phyloP scores from a whole-genome alignment of 2,888 invertebrate species.

The Vandiemenella viatica region DNA sequence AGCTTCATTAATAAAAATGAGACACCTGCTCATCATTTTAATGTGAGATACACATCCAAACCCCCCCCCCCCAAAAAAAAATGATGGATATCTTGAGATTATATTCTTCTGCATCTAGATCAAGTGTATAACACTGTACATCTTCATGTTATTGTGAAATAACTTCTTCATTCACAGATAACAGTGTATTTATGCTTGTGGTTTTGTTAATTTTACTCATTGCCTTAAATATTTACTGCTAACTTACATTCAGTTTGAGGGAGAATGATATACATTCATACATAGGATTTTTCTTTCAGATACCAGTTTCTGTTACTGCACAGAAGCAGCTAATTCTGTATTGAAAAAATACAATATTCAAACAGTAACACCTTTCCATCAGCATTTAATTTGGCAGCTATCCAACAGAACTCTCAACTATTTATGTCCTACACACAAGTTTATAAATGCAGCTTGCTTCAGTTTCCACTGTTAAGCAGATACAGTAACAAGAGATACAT shows the following conservation, averaged over 20 bases:
- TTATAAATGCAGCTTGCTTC: too few relatives aligned
- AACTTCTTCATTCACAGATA: not conserved
- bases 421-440: slow-evolving; percentile 56
- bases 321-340: slow-evolving; percentile 45
- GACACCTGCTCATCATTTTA: too few relatives aligned
- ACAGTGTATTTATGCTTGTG: not conserved
- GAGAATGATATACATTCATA: too few relatives aligned
- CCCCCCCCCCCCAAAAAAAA: too few relatives aligned
- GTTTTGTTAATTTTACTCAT: not conserved
- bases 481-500: too few relatives aligned
- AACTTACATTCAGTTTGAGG: not conserved
- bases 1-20: too few relatives aligned
- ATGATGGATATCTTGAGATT: too few relatives aligned
- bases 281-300: slow-evolving; percentile 34
- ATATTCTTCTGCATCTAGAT: too few relatives aligned
- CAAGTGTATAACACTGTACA: too few relatives aligned
- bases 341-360: slow-evolving; percentile 56
- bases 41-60: too few relatives aligned
- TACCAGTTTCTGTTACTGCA: slow-evolving; percentile 44
- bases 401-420: slow-evolving; percentile 58
- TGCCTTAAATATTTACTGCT: not conserved
- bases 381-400: slow-evolving; percentile 62
- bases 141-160: too few relatives aligned
- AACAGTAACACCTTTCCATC: slow-evolving; percentile 48
- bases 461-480: too few relatives aligned